These are phyloP conservation scores for Drosophila fulvimacula DNA, from an alignment of 2,888 invertebrate species.

Conservation along the genomic window DNA sequence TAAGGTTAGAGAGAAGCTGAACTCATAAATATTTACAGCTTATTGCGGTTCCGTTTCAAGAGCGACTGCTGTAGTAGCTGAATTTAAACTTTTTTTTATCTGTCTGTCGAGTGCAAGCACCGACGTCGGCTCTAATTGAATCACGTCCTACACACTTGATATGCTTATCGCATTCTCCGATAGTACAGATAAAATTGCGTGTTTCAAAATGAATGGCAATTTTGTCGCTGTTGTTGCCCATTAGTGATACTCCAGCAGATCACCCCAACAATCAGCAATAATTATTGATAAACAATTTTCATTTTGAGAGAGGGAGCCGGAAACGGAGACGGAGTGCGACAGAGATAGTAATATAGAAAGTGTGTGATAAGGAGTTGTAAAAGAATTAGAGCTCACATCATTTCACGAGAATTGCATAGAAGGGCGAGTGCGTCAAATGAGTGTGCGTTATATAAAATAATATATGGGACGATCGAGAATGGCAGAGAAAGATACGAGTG, in stretches of 20 bases:
- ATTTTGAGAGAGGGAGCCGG: background rate
- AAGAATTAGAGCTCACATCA: background rate
- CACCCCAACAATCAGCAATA: background rate
- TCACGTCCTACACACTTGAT: background rate
- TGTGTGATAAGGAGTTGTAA: background rate
- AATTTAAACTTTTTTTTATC: background rate
- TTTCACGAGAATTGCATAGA: background rate
- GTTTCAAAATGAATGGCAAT: background rate
- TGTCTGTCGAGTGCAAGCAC: background rate
- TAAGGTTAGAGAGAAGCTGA: background rate
- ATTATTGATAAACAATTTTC: slow-evolving; percentile 9
- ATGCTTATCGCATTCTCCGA: background rate
- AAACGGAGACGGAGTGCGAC: background rate
- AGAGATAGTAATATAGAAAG: background rate
- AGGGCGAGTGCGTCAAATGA: background rate
- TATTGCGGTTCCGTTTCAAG: background rate
- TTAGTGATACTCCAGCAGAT: background rate
- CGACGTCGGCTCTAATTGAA: background rate
- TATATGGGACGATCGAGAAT: no score
- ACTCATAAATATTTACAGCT: background rate
- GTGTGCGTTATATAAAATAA: background rate
- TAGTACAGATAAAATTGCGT: background rate
- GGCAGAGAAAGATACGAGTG: no score
- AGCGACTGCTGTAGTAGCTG: background rate
- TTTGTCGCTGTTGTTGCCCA: background rate